Evolutionary conservation across 2,888 invertebrate genomes (phyloP), one percentile per base, ranked within the genome.

Genomic region (Watsonalla binaria): DNA sequence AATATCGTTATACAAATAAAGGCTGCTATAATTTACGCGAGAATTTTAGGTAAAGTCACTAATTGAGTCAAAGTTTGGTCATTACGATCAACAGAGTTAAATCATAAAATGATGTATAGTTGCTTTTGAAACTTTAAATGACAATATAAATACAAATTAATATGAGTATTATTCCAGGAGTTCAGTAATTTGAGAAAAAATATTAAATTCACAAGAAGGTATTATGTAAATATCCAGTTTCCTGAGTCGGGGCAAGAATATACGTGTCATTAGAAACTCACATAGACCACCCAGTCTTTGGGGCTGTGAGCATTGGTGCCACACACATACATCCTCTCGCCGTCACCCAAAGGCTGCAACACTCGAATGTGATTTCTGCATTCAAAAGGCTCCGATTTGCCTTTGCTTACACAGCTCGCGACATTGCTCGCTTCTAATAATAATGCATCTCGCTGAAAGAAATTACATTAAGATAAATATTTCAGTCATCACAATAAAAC

Each of bases 241-340:
- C 11, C 13, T 14, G 39, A 15, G 9, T 50, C 13, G 8, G 15
- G 11, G 15, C 24, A 42, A 14, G 11, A 13, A 14, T 50, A 39
- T 11, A 51, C 4, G 24, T 24, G 9, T 47, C 15, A 15, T 11
- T 46, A 9, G 45, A 48, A 46, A 86, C 92, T 92, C 72, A 93
- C 93, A 77, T 93, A 92, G 51, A 93, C 90, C 56, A 93, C 92
- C 92, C 92, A 92, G 73, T 93, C 93, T 75, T 92, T 92, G 9
- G 93, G 93, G 66, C 92, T 92, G 76, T 93, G 93, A 46, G 93
- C 93, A 72, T 93, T 93, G 47, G 93, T 93, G 42, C 93, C 93
- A 71, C 93, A 93, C 59, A 93, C 90, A 68, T 93, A 93, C 51
- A 93, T 84, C 52, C 92, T 81, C 64, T 91, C 89, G 39, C 92